Conservation (phyloP, 53 echinoderm and acorn worm species). For the Actinopyga echinites region DNA sequence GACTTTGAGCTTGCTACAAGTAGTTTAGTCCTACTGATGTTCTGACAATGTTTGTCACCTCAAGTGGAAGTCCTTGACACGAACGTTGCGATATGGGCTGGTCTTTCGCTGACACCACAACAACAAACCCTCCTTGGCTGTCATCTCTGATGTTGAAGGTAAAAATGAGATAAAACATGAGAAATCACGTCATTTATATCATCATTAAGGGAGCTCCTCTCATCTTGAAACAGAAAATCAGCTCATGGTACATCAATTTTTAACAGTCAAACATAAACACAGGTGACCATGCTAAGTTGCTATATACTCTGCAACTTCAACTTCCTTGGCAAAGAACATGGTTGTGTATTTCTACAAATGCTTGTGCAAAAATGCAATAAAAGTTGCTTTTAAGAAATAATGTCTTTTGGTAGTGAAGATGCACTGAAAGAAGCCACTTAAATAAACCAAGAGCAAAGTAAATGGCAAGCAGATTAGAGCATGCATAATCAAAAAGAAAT, state of each 20-base stretch:
- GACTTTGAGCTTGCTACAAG: no score
- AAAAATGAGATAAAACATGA: constrained; percentile 37
- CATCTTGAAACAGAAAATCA: constrained; percentile 34
- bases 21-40: no score
- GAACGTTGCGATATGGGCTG: constrained; percentile 86
- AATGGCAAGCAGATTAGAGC: no score
- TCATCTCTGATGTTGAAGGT: constrained; percentile 61
- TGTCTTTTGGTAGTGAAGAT: not conserved
- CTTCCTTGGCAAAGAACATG: no score
- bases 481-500: no score
- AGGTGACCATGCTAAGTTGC: no score
- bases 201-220: no score
- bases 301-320: no score
- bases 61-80: constrained; percentile 87
- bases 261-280: no score
- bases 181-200: not conserved
- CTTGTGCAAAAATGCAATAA: no score
- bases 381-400: no score
- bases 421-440: not conserved
- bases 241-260: constrained; percentile 12
- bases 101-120: constrained; percentile 98
- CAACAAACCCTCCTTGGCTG: constrained; percentile 89
- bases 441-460: not conserved
- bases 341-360: no score
- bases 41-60: constrained; percentile 66